A percentile compares a stretch with the other conserved stretches of the same genome.
Evolutionary conservation across 2,888 invertebrate species (phyloP).

Genomic region (Lysandra bellargus): DNA sequence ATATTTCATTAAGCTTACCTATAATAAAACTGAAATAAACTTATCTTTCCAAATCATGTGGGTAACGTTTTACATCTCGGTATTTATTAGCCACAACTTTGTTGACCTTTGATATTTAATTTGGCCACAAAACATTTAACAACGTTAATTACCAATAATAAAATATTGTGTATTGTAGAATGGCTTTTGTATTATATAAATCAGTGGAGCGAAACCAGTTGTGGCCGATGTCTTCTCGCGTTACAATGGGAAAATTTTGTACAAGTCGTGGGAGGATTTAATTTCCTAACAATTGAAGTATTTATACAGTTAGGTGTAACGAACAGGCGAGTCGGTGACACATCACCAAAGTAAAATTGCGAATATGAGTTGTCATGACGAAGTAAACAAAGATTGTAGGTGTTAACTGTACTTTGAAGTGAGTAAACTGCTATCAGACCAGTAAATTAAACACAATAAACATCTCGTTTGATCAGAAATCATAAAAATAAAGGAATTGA

Average conservation of each 20-base stretch:
- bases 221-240: conserved; percentile 46
- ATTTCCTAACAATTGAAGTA: conserved; percentile 34
- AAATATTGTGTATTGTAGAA: not conserved
- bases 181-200: conserved; percentile 22
- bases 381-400: not conserved
- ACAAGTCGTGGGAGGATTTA: conserved; percentile 42
- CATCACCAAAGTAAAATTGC: not conserved
- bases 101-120: not conserved
- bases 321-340: conserved; percentile 16
- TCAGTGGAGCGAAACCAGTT: conserved; percentile 46
- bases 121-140: not conserved
- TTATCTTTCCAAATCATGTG: not conserved
- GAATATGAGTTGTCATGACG: not conserved
- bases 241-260: conserved; percentile 50
- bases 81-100: not conserved
- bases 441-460: not conserved
- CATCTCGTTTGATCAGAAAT: not conserved
- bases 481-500: not conserved
- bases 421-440: not conserved
- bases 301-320: conserved; percentile 22
- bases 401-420: not conserved
- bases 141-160: not conserved
- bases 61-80: not conserved
- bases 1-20: not conserved
- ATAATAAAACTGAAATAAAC: not conserved